Conservation (phyloP, 1,140 invertebrate species). For the Zaprionus vittiger region DNA sequence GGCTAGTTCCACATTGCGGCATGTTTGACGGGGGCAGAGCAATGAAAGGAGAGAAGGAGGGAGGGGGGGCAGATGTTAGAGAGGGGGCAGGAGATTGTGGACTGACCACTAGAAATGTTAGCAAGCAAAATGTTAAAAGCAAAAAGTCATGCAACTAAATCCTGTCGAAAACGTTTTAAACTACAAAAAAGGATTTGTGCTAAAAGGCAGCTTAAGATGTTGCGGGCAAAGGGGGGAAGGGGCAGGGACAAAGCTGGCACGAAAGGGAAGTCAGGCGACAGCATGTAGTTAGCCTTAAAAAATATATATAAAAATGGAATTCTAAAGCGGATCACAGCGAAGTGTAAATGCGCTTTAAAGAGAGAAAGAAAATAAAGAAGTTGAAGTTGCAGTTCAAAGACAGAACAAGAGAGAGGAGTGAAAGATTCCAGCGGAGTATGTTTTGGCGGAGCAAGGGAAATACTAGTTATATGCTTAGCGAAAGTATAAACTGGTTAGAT, state of each 20-base stretch:
- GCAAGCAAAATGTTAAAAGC: constrained; percentile 74
- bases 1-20: constrained; percentile 36
- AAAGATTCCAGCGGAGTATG: neutral
- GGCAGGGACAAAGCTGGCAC: neutral
- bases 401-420: neutral
- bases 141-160: constrained; percentile 82
- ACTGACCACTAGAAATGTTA: constrained; percentile 56
- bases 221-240: constrained; percentile 39
- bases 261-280: constrained; percentile 17
- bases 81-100: neutral
- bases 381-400: too few species aligned
- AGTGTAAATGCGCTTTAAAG: neutral
- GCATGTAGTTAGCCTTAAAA: constrained; percentile 29
- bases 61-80: neutral
- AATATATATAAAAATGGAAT: constrained; percentile 10
- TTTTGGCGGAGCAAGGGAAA: too few species aligned
- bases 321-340: neutral
- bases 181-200: constrained; percentile 78
- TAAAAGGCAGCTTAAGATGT: constrained; percentile 68
- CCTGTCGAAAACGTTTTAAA: constrained; percentile 81
- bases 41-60: neutral
- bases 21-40: neutral
- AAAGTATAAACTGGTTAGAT: neutral
- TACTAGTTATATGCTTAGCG: too few species aligned
- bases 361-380: too few species aligned